Base-by-base conservation (phyloP, 2,888 invertebrate species). In the Dromius quadrimaculatus region DNA sequence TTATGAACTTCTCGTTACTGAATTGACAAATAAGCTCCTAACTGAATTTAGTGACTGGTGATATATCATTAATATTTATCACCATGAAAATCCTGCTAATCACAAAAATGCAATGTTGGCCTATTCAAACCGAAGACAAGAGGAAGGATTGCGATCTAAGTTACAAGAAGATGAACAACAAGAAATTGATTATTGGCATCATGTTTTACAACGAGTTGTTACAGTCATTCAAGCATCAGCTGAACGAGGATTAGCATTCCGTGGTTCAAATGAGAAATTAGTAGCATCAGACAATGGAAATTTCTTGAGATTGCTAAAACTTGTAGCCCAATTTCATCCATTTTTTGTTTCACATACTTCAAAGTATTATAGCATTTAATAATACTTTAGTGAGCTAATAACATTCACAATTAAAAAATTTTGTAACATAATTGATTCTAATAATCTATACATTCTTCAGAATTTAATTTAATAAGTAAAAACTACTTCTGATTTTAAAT, bases 241-340 rank as follows among this genome's bases (percentile, higher is more conserved):
- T 15, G 54, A 68, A 22, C 74, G 75, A 8, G 76, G 76, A 11
- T 71, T 79, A 11, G 71, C 77, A 20, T 77, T 79, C 71, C 64
- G 76, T 72, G 78, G 76, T 43, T 11, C 59, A n/a, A 62, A 77
- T 61, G 76, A 79, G 50, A 72, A 47, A 54, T 74, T 79, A 71
- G 75, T 76, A 11, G 74, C 74, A 4, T 8, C 59, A n/a, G 38
- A 74, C 43, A 79, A 77, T 74, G 78, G 77, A 6, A 80, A 79
- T 72, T 78, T 74, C 71, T 72, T 79, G 47, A 76, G 77, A 50
- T 34, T 62, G 13, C 50, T 79, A 13, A 78, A 79, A 73, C 38
- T 78, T 13, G 63, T 79, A 11, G 74, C 77, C 32, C 71, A 78
- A 71, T 79, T 75, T 62, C 77, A 78, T 72, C 74, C 76, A 15